Percentiles rank a stretch among this genome's conserved stretches.
These are phyloP conservation scores for Rhopalosiphum maidis DNA, from an alignment of 1,140 invertebrate species.

Conservation along the genomic window DNA sequence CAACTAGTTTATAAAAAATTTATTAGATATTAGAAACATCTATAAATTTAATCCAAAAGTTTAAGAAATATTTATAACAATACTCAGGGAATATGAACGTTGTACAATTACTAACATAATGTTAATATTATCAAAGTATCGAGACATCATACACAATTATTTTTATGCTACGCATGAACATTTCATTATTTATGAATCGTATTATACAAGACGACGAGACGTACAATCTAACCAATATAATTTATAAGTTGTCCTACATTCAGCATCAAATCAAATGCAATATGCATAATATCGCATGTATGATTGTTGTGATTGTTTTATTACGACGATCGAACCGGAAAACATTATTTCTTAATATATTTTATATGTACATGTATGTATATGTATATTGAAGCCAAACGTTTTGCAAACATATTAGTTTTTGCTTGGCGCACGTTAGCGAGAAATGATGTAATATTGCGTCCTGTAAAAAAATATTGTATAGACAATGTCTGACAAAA, in stretches of 20 bases:
- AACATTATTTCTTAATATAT: not conserved
- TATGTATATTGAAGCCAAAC: not conserved
- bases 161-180: not conserved
- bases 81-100: not conserved
- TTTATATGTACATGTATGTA: not conserved
- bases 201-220: not conserved
- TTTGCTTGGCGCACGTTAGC: not conserved
- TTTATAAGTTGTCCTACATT: not conserved
- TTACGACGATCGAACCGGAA: not conserved
- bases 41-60: not conserved
- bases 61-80: not conserved
- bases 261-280: not conserved
- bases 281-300: not conserved
- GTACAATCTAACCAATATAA: not conserved
- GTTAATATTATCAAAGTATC: not conserved
- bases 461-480: not conserved
- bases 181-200: not conserved
- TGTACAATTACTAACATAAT: not conserved
- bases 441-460: not conserved
- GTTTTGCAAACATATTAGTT: conserved; percentile 10
- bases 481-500: conserved; percentile 5
- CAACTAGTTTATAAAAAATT: not conserved
- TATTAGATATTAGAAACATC: not conserved
- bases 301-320: not conserved
- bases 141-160: not conserved